A percentile compares a stretch with the other conserved stretches of the same genome.
These are phyloP conservation scores for Macrobrachium rosenbergii DNA, from an alignment of 1,140 invertebrate genomes.

Conservation along the genomic window DNA sequence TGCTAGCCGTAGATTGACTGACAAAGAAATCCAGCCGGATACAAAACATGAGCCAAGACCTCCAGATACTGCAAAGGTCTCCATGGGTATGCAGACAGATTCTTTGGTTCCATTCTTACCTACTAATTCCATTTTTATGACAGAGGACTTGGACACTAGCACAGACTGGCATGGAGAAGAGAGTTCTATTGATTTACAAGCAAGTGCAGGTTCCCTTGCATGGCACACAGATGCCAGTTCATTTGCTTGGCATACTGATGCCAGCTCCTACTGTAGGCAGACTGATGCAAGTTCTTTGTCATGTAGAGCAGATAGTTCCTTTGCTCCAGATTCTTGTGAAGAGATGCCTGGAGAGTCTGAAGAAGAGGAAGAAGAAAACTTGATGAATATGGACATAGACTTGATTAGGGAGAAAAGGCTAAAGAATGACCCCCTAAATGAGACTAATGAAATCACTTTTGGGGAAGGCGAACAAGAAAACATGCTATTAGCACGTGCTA, in stretches of 20 bases:
- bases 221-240: conserved; percentile 53
- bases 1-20: too few relatives aligned
- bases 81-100: conserved; percentile 54
- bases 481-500: background rate
- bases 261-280: conserved; percentile 33
- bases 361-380: conserved; percentile 20
- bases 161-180: conserved; percentile 51
- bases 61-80: conserved; percentile 29
- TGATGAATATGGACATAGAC: conserved; percentile 28
- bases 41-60: too few relatives aligned
- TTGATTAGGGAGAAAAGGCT: conserved; percentile 9
- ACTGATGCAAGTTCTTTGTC: background rate
- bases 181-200: conserved; percentile 46
- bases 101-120: conserved; percentile 7
- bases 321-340: conserved; percentile 27
- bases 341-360: background rate
- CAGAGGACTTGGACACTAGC: conserved; percentile 52
- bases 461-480: conserved; percentile 3
- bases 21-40: too few relatives aligned
- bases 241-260: conserved; percentile 43
- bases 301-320: conserved; percentile 25
- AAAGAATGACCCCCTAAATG: background rate
- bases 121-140: conserved; percentile 20
- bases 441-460: background rate
- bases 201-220: conserved; percentile 40